These are phyloP conservation scores for Palythoa caribaeorum DNA, from an alignment of 92 coral and sea anemone genomes.

Conservation along the genomic window DNA sequence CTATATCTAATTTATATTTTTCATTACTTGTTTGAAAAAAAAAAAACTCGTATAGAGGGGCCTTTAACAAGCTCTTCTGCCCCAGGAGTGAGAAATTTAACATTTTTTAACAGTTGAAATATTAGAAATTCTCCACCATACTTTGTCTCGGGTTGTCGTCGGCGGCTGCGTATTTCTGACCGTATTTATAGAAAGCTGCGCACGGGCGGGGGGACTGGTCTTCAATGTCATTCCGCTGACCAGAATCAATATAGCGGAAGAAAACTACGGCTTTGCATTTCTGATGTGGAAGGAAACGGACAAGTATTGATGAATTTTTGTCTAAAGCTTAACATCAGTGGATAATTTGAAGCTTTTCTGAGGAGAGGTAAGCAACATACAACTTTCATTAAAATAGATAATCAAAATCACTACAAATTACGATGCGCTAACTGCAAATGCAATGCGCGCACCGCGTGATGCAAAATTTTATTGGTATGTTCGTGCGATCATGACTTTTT, in stretches of 20 bases:
- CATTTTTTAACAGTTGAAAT: too few relatives aligned
- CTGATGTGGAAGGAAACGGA: slow-evolving; percentile 35
- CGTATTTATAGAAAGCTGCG: background rate
- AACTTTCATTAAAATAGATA: background rate
- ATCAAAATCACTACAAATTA: background rate
- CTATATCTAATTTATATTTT: too few relatives aligned
- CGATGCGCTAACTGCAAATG: background rate
- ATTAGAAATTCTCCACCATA: too few relatives aligned
- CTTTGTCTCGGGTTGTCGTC: too few relatives aligned
- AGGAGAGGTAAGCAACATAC: slow-evolving; percentile 31
- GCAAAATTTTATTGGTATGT: slow-evolving; percentile 35
- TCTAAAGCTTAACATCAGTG: background rate
- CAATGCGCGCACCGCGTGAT: slow-evolving; percentile 48
- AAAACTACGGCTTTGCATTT: slow-evolving; percentile 39
- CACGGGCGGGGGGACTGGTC: slow-evolving; percentile 1
- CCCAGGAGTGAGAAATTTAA: too few relatives aligned
- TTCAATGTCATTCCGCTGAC: slow-evolving; percentile 31
- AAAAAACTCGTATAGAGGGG: too few relatives aligned
- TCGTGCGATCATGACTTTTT: slow-evolving; percentile 33
- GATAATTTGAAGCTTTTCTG: slow-evolving; percentile 6
- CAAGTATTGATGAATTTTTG: slow-evolving; percentile 19
- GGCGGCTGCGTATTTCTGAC: too few relatives aligned
- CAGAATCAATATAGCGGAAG: slow-evolving; percentile 42
- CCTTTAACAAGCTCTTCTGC: too few relatives aligned
- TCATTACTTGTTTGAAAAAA: too few relatives aligned